Evolutionary conservation across 2,113 vertebrate genomes (phyloP).

Genomic region (Artemisiospiza belli): DNA sequence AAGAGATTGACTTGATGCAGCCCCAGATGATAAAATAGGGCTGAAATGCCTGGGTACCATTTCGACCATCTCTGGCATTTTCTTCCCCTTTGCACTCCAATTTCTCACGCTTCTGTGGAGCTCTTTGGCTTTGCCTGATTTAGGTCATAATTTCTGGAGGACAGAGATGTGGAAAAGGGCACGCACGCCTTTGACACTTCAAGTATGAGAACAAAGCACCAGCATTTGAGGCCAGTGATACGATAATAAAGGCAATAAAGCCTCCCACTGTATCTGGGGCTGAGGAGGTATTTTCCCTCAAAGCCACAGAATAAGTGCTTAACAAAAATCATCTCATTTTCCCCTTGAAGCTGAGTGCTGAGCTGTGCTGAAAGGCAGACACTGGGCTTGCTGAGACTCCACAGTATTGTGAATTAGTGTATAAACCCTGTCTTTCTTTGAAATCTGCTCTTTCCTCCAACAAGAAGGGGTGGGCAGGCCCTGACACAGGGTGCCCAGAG

Average conservation of each 20-base stretch:
- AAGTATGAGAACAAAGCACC: not conserved
- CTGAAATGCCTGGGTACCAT: not conserved
- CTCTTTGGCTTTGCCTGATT: not conserved
- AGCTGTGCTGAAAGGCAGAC: not conserved
- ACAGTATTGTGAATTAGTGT: not conserved
- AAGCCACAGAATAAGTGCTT: not conserved
- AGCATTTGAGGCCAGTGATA: not conserved
- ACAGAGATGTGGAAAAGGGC: not conserved
- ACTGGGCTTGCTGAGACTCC: not conserved
- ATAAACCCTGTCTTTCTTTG: not conserved
- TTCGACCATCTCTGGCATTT: not conserved
- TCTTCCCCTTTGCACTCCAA: not conserved
- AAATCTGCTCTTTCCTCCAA: not conserved
- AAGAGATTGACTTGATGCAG: not conserved
- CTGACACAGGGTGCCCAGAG: not conserved
- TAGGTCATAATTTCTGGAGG: not conserved
- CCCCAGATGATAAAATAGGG: slow-evolving; percentile 11
- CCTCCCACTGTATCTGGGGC: not conserved
- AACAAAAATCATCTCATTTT: not conserved
- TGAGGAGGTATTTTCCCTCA: not conserved
- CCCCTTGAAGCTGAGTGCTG: not conserved
- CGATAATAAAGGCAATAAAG: not conserved
- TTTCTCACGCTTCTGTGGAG: not conserved
- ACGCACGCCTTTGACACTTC: not conserved
- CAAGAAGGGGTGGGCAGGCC: not conserved